These are phyloP conservation scores for Zaprionus africanus DNA, from an alignment of 1,140 invertebrate genomes.

Conservation along the genomic window DNA sequence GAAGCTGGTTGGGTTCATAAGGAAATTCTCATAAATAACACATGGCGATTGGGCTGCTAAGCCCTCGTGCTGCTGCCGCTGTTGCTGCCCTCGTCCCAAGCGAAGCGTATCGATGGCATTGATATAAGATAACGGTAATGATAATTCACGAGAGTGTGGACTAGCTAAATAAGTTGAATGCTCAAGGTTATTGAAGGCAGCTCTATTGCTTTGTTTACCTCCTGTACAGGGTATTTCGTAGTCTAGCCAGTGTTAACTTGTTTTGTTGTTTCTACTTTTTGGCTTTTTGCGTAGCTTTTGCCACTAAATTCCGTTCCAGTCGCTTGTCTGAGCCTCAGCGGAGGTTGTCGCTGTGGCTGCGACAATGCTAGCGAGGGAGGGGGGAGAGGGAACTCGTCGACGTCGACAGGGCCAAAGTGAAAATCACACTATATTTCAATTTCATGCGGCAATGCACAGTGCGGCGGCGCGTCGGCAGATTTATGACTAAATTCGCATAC, in stretches of 20 bases:
- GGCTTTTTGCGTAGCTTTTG: constrained; percentile 59
- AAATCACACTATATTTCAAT: constrained; percentile 83
- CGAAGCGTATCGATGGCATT: background rate
- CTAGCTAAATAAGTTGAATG: too few relatives aligned
- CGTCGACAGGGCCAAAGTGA: constrained; percentile 65
- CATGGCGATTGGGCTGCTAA: constrained; percentile 62
- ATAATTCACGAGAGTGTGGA: background rate
- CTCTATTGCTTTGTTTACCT: background rate
- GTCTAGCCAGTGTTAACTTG: constrained; percentile 8
- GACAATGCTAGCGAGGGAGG: background rate
- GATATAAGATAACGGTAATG: background rate
- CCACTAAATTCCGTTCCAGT: constrained; percentile 65
- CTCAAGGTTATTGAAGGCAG: background rate
- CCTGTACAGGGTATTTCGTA: constrained; percentile 29
- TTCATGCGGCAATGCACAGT: constrained; percentile 76
- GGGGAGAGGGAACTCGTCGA: background rate
- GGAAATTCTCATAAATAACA: constrained; percentile 76
- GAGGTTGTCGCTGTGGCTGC: background rate
- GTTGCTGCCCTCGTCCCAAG: background rate
- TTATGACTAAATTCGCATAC: constrained; percentile 81
- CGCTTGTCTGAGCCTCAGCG: constrained; percentile 11
- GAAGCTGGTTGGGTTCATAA: constrained; percentile 44
- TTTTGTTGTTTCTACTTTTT: constrained; percentile 40
- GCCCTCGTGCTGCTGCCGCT: background rate
- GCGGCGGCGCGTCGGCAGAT: constrained; percentile 68